Evolutionary conservation across 1,140 invertebrate species (phyloP).

Genomic region (Ectropis grisescens): DNA sequence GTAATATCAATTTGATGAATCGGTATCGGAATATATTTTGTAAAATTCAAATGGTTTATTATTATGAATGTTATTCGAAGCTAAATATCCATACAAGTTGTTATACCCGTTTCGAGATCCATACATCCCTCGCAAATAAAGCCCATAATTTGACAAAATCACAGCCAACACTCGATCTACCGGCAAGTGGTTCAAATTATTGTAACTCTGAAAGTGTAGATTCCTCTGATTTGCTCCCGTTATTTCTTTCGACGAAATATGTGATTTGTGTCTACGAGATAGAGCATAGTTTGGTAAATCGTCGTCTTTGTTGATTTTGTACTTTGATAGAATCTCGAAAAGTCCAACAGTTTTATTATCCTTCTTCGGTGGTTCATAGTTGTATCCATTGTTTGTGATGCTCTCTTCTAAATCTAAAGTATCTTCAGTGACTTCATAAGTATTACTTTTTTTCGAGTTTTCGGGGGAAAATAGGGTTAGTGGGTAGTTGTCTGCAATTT

Average conservation of each 20-base stretch:
- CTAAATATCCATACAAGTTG: conserved; percentile 72
- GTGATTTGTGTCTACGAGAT: conserved; percentile 22
- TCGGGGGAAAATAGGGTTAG: too few species aligned
- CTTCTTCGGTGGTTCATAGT: conserved; percentile 1
- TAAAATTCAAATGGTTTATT: conserved; percentile 74
- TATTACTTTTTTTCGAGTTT: not conserved
- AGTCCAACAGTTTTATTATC: conserved; percentile 23
- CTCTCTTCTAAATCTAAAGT: not conserved
- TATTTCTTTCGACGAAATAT: conserved; percentile 12
- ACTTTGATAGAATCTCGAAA: conserved; percentile 30
- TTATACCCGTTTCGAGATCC: conserved; percentile 44
- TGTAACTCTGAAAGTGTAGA: conserved; percentile 41
- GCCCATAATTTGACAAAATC: conserved; percentile 73
- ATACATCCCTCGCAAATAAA: conserved; percentile 62
- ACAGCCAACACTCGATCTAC: conserved; percentile 72
- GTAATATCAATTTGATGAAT: conserved; percentile 37
- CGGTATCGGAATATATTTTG: conserved; percentile 59
- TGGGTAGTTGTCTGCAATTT: too few species aligned
- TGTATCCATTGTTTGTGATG: conserved; percentile 2
- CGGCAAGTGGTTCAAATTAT: conserved; percentile 69
- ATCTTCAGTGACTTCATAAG: conserved; percentile 15
- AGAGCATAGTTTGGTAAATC: conserved; percentile 33
- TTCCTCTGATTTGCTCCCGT: too few species aligned
- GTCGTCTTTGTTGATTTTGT: conserved; percentile 37
- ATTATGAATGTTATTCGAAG: conserved; percentile 75